Evolutionary conservation across 2,797 vertebrate species (phyloP).

Genomic region (Pipistrellus pygmaeus): DNA sequence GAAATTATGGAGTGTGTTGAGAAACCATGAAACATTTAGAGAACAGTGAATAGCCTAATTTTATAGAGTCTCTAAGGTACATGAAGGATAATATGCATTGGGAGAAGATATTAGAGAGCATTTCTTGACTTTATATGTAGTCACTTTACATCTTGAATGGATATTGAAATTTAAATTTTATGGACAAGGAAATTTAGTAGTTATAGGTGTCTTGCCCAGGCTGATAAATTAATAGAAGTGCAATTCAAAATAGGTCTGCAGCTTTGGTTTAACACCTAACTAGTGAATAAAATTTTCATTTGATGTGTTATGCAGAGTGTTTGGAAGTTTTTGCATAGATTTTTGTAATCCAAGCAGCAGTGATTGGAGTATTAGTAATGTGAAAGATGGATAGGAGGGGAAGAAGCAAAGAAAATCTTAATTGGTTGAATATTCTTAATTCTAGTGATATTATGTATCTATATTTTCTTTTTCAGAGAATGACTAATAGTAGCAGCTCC

Average conservation of each 20-base stretch:
- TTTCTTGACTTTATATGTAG: neutral
- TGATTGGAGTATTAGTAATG: neutral
- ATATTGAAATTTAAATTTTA: constrained; percentile 34
- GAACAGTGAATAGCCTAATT: neutral
- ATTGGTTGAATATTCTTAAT: constrained; percentile 21
- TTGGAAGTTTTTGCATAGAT: constrained; percentile 32
- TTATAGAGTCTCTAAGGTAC: neutral
- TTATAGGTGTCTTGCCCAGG: neutral
- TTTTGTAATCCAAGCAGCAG: neutral
- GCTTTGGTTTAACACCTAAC: neutral
- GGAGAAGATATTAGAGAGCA: neutral
- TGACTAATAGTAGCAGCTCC: constrained; percentile 99
- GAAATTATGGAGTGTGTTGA: neutral
- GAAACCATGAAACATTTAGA: neutral
- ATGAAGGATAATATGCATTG: neutral
- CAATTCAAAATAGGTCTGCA: constrained; percentile 32
- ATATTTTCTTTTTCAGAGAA: constrained; percentile 91
- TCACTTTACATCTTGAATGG: neutral
- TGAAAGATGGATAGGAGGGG: neutral
- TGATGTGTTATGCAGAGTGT: neutral
- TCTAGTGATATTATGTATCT: neutral
- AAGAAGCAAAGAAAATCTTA: neutral
- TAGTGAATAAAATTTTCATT: constrained; percentile 46
- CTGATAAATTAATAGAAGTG: constrained; percentile 12
- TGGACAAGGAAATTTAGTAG: neutral